Percentiles rank a stretch among this genome's conserved stretches.
Evolutionary conservation across 1,140 invertebrate genomes (phyloP).

Genomic region (Drosophila chauvacae): DNA sequence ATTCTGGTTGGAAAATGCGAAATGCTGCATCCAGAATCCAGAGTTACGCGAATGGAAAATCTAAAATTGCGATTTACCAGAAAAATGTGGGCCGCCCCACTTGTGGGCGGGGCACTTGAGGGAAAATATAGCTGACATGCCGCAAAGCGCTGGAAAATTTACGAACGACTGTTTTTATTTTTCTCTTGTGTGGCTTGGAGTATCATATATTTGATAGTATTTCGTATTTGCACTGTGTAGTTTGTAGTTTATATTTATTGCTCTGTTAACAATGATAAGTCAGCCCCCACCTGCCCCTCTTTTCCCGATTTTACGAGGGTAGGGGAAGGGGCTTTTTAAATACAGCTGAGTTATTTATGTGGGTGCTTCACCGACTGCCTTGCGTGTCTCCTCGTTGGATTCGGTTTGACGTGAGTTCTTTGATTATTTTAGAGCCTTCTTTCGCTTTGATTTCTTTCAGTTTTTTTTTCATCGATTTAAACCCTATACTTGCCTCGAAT

Average conservation of each 20-base stretch:
- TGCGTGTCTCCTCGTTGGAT: conserved; percentile 10
- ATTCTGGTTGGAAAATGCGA: background rate
- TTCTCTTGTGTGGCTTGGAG: background rate
- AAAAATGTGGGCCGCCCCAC: conserved; percentile 12
- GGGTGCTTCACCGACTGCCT: background rate
- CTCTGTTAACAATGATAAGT: conserved; percentile 52
- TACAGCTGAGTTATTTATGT: conserved; percentile 21
- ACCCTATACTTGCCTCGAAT: background rate
- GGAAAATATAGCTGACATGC: conserved; percentile 41
- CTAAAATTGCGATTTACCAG: conserved; percentile 1
- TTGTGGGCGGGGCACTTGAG: conserved; percentile 22
- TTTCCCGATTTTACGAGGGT: background rate
- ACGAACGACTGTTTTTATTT: conserved; percentile 16
- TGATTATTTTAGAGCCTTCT: conserved; percentile 59
- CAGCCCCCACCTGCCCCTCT: conserved; percentile 22
- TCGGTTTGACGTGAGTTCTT: conserved; percentile 37
- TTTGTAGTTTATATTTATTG: conserved; percentile 52
- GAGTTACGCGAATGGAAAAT: conserved; percentile 1
- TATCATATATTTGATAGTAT: conserved; percentile 18
- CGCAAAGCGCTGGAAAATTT: conserved; percentile 30
- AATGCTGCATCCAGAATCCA: conserved; percentile 1
- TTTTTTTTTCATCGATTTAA: background rate
- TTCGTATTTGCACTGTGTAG: conserved; percentile 35
- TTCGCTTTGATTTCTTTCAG: conserved; percentile 51
- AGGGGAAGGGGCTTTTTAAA: background rate